Evolutionary conservation across 1,140 invertebrate genomes (phyloP), one percentile per base, ranked within the genome.

Genomic region (Cydia strobilella): DNA sequence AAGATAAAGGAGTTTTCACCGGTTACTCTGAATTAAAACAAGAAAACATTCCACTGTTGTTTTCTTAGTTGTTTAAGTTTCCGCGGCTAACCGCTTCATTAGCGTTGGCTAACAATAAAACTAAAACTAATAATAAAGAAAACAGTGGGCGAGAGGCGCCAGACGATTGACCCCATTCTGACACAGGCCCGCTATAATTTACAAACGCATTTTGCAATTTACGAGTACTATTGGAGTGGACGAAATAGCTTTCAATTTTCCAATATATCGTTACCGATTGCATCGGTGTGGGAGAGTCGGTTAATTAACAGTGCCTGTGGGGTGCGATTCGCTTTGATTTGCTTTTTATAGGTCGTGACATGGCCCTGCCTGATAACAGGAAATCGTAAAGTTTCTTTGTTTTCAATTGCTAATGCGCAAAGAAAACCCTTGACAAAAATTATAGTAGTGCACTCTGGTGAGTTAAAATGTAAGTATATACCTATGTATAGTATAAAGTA

Each of bases 61-160:
- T 18, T 18, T n/a, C 48, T n/a, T 18, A 18, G n/a, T 18, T 7
- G 2, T 18, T 59, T 59, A 59, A 20, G 7, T 2, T 59, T 23
- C 54, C 54, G 20, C 54, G 54, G 54, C 54, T 59, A 23, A 59
- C 54, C 54, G 54, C 27, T 39, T 69, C 65, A 35, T 69, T 69
- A 69, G 31, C 65, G 65, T 35, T 10, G 10, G 20, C 15, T 20
- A 69, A 69, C 65, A 35, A 69, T 59, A 69, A 69, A 69, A 69
- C 65, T 69, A 42, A 23, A 63, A 66, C 54, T 66, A 66, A 31
- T 31, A 66, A n/a, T 35, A 66, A 31, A 35, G 65, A 69, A 66
- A 66, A 51, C 25, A 35, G 65, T 69, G 65, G 73, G 63, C 73
- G 73, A 10, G 27, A 27, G 73, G 73, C 73, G 73, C 73, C 73